Conservation (phyloP, 2,888 invertebrate species). For the Plagiodera versicolora region DNA sequence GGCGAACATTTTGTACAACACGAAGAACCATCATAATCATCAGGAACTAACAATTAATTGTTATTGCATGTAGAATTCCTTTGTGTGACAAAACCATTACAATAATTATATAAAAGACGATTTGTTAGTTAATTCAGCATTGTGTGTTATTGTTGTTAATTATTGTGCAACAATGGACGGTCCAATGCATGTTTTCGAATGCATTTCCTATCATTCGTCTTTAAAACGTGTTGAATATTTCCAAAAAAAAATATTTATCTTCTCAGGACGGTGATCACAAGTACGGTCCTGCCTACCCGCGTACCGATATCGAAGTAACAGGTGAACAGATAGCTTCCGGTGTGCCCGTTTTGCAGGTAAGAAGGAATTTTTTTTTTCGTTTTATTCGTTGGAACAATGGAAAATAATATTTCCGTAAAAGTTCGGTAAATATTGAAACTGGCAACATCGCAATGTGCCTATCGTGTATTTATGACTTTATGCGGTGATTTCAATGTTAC, state of each 20-base stretch:
- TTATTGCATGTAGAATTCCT: neutral
- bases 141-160: neutral
- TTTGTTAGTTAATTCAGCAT: neutral
- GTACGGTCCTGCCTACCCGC: slow-evolving; percentile 47
- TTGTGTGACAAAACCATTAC: neutral
- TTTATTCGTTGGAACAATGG: no score
- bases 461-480: no score
- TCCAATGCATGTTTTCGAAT: neutral
- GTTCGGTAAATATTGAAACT: no score
- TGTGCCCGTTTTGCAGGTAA: slow-evolving; percentile 63
- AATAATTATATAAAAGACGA: neutral
- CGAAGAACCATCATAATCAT: neutral
- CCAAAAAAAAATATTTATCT: no score
- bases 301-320: slow-evolving; percentile 74
- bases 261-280: slow-evolving; percentile 55
- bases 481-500: no score
- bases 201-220: no score
- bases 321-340: slow-evolving; percentile 65
- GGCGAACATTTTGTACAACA: neutral
- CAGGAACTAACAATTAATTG: neutral
- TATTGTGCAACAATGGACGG: neutral
- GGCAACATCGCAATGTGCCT: no score
- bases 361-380: no score
- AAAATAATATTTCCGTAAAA: no score
- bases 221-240: no score